Base-by-base conservation (phyloP, 2,888 invertebrate genomes). In the Heliconius ethilla region DNA sequence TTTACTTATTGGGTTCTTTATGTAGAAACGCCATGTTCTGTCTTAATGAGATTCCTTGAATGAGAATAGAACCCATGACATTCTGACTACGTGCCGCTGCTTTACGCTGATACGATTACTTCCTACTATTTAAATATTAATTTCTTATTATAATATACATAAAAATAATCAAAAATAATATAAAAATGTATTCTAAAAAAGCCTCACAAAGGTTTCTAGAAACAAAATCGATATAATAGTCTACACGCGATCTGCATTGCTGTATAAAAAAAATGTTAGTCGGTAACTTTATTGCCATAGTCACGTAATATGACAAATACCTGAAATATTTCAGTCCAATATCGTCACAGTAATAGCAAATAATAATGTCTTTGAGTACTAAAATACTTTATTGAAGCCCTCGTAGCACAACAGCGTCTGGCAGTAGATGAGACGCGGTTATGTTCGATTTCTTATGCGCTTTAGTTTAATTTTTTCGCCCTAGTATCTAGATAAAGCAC, bases 231-330 rank as follows among this genome's bases (percentile, higher is more conserved):
- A 81, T 81, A 76, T 40, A 27, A 37, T 59, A 72, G 72, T 75
- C 80, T 72, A 70, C 79, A 80, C 79, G 79, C 80, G 76, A 80
- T 75, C 74, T 62, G 76, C 78, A 78, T 74, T 78, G 70, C 77
- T 74, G 70, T 69, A 55, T 72, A 72, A 51, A 72, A 62, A 69
- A 73, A 69, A 70, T 33, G 6, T 70, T 65, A 72, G 65, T 29
- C 59, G 75, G 18, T 33, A 37, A 76, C 45, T 25, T 22, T 27
- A 51, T 75, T 33, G 29, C 55, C 1, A 33, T n/a, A 73, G 69
- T 75, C 78, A 79, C 78, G 79, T 63, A 59, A 78, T 51, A 25
- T 59, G 11, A 55, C 11, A 29, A 10, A 29, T 40, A n/a, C 4
- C 22, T 45, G 18, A 70, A 70, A 65, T 55, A 72, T 7, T 62